These are phyloP conservation scores for Entomobrya proxima DNA, from an alignment of 2,888 invertebrate species.

Conservation along the genomic window DNA sequence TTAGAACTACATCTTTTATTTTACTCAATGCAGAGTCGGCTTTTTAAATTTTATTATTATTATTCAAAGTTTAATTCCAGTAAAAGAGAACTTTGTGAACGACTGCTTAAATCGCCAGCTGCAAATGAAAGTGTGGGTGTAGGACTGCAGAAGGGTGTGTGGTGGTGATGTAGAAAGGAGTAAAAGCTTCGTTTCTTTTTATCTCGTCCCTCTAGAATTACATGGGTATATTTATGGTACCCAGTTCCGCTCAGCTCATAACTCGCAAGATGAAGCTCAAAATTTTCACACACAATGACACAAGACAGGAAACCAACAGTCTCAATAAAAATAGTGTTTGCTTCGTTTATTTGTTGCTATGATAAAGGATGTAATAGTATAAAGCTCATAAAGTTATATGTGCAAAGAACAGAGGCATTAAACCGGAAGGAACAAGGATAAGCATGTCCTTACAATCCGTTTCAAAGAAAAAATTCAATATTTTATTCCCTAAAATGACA, in stretches of 20 bases:
- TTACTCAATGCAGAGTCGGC: no score
- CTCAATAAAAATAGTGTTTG: constrained; percentile 37
- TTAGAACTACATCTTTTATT: no score
- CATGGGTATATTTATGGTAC: no score
- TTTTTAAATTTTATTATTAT: no score
- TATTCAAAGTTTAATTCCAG: no score
- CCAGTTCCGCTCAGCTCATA: constrained; percentile 29
- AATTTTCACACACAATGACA: constrained; percentile 52
- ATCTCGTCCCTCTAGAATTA: constrained; percentile 23
- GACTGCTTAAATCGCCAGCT: no score
- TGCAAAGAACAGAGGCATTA: background rate
- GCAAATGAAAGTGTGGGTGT: background rate
- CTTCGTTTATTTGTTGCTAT: constrained; percentile 23
- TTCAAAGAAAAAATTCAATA: constrained; percentile 45
- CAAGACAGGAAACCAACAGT: constrained; percentile 50
- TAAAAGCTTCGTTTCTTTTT: background rate
- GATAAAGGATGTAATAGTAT: constrained; percentile 3
- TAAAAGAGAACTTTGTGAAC: no score
- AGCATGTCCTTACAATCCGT: background rate
- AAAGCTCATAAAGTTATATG: background rate
- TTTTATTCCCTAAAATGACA: constrained; percentile 57
- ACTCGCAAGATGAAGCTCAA: constrained; percentile 43
- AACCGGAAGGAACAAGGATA: constrained; percentile 30
- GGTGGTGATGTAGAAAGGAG: background rate
- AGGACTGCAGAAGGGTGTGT: background rate